Percentiles rank a stretch among this genome's conserved stretches.
Evolutionary conservation across 2,888 invertebrate species (phyloP).

Genomic region (Zygaena filipendulae): DNA sequence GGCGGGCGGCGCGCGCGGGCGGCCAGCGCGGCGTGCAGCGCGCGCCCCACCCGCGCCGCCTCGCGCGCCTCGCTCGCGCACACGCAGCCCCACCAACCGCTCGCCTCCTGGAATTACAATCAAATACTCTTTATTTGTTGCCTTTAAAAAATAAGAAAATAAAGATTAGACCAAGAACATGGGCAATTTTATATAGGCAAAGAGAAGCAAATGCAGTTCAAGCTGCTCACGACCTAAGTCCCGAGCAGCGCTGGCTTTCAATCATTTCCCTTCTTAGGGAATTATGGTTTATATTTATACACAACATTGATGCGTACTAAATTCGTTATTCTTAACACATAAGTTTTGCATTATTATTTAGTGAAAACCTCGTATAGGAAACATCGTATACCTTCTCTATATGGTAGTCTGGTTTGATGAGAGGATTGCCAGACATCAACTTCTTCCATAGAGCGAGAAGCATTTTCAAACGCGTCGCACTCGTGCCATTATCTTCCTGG

Average conservation of each 20-base stretch:
- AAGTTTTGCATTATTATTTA: too few species aligned
- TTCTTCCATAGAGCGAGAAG: constrained; percentile 88
- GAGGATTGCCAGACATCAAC: constrained; percentile 67
- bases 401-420: constrained; percentile 37
- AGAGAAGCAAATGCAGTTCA: background rate
- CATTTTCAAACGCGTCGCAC: constrained; percentile 63
- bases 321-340: too few species aligned
- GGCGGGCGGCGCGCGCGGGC: constrained; percentile 14
- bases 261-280: too few species aligned
- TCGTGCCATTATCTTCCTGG: constrained; percentile 74
- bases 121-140: background rate
- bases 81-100: constrained; percentile 45
- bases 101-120: constrained; percentile 6
- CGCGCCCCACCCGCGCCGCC: constrained; percentile 29
- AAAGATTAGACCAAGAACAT: constrained; percentile 1
- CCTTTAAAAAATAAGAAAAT: background rate
- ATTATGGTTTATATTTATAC: too few species aligned
- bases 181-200: background rate
- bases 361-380: too few species aligned
- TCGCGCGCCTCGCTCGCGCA: constrained; percentile 34
- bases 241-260: too few species aligned
- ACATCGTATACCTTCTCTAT: constrained; percentile 25
- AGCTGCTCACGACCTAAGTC: background rate
- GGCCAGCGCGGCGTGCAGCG: constrained; percentile 31
- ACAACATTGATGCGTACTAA: too few species aligned